Base-by-base conservation (phyloP, 2,113 vertebrate genomes). In the Hirundichthys speculiger region DNA sequence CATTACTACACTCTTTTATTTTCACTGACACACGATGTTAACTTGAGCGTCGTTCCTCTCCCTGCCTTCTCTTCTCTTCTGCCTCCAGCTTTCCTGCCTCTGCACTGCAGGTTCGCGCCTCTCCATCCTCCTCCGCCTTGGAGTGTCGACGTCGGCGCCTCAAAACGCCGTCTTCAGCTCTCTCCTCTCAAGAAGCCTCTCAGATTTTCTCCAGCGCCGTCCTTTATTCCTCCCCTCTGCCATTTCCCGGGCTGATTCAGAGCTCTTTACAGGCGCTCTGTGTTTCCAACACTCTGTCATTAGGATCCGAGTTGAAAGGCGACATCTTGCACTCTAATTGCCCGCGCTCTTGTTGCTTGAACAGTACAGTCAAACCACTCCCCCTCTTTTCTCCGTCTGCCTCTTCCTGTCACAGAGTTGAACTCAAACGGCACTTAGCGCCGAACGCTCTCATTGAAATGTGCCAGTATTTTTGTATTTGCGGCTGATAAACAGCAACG, bases 1-100 rank as follows among this genome's bases (percentile, higher is more conserved):
- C 53, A 52, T 66, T 53, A 42, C 64, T 65, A 43, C 64, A 65
- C 19, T 25, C 46, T 9, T 72, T 77, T 54, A 45, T 63, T 63
- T 77, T 55, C 57, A 62, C 13, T 19, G 9, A 53, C 63, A 56
- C 53, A 40, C 68, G 75, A 72, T 64, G 53, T 68, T 78, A 62
- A 67, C 69, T 66, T 56, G 43, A 68, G 72, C 43, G 57, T 60
- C 51, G 54, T 47, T 61, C 54, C 43, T 45, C 20, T 47, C 50
- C 25, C 13, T 12, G 22, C 30, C 6, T 48, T 72, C 22, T 52
- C 40, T 34, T 60, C 38, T 49, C 34, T 76, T 18, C 14, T 53
- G 6, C 49, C 54, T 74, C 48, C 20, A 2, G 6, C 54, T 66
- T 38, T 42, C 55, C 52, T 25, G 9, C 30, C 15, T 9, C 57